Conservation (phyloP, 1,140 invertebrate genomes). For the Drosophila pseudoobscura region DNA sequence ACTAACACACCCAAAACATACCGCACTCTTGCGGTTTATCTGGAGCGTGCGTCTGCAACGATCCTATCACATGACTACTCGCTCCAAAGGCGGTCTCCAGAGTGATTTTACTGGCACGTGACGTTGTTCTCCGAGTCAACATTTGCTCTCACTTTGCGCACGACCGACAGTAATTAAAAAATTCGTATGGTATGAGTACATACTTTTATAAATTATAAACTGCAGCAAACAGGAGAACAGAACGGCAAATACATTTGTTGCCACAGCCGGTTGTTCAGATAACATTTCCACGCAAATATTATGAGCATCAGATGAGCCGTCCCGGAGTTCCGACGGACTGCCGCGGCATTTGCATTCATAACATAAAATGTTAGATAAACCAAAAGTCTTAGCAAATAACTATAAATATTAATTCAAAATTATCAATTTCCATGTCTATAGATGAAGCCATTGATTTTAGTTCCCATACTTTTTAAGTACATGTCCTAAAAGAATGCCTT, state of each 20-base stretch:
- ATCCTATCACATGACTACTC: slow-evolving; percentile 67
- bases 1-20: not conserved
- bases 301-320: slow-evolving; percentile 29
- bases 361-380: slow-evolving; percentile 5
- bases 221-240: slow-evolving; percentile 44
- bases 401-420: not conserved
- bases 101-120: slow-evolving; percentile 66
- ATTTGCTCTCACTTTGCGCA: slow-evolving; percentile 54
- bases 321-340: not conserved
- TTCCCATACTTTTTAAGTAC: too few species aligned
- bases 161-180: slow-evolving; percentile 62
- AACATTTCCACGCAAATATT: slow-evolving; percentile 47
- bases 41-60: slow-evolving; percentile 48
- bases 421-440: too few species aligned
- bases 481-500: too few species aligned
- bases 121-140: slow-evolving; percentile 49
- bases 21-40: slow-evolving; percentile 55
- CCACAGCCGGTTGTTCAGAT: slow-evolving; percentile 65
- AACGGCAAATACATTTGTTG: slow-evolving; percentile 51
- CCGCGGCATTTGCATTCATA: slow-evolving; percentile 7
- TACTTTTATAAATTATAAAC: slow-evolving; percentile 26
- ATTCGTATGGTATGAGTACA: slow-evolving; percentile 22
- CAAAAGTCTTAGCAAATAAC: slow-evolving; percentile 31
- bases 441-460: too few species aligned
- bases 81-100: slow-evolving; percentile 33